phyloP scores from a whole-genome alignment of 37 sponge, comb jelly and placozoan genomes.

The Beroe ovata region DNA sequence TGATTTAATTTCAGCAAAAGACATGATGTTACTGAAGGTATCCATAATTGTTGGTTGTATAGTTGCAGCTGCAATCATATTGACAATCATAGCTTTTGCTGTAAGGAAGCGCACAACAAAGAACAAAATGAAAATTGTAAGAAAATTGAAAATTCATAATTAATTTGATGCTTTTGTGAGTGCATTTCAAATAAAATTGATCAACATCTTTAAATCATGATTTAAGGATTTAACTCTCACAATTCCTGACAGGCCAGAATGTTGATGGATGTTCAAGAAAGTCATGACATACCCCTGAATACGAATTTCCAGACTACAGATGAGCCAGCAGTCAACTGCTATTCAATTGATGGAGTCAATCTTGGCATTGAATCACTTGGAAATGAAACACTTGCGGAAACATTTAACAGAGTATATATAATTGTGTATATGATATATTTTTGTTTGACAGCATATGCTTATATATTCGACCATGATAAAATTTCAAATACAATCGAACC shows the following conservation, averaged over 20 bases:
- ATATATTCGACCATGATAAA: too few relatives aligned
- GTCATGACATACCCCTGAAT: not conserved
- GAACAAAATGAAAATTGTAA: slow-evolving; percentile 60
- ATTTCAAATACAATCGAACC: too few relatives aligned
- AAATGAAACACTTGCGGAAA: slow-evolving; percentile 4
- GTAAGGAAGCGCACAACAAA: not conserved
- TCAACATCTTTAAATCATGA: too few relatives aligned
- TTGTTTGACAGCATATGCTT: too few relatives aligned
- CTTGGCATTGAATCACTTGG: not conserved
- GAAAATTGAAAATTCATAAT: too few relatives aligned
- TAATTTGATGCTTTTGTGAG: too few relatives aligned
- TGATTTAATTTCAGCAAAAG: not conserved
- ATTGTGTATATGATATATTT: too few relatives aligned
- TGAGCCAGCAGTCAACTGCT: slow-evolving; percentile 33
- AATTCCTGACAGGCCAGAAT: not conserved
- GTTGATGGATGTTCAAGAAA: slow-evolving; percentile 33
- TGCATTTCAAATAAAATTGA: too few relatives aligned
- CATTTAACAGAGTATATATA: slow-evolving; percentile 6
- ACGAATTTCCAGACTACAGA: not conserved
- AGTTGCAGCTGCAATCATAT: not conserved
- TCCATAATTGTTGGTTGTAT: not conserved
- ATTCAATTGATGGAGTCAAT: not conserved
- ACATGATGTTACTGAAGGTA: not conserved
- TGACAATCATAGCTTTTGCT: not conserved
- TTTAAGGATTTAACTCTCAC: too few relatives aligned